Percentiles rank a stretch among this genome's conserved stretches.
phyloP scores from a whole-genome alignment of 2,797 vertebrate species.

The Huso huso region DNA sequence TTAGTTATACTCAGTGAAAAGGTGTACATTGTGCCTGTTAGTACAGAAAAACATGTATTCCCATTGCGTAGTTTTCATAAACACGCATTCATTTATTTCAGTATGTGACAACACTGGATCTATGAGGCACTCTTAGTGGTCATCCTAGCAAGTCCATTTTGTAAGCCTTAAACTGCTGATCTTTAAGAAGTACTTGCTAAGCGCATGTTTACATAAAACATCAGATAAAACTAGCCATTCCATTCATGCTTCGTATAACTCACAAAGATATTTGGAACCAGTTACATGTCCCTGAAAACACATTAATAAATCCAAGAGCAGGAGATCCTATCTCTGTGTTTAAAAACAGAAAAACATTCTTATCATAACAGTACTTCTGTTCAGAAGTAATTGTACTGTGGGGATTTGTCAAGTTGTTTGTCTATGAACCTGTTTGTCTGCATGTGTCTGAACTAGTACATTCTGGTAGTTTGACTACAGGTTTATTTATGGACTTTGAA shows the following conservation, averaged over 20 bases:
- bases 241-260: neutral
- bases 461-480: no score
- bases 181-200: neutral
- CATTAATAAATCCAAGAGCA: neutral
- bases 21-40: no score
- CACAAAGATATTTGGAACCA: neutral
- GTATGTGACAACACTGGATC: no score
- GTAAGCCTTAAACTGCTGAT: neutral
- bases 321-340: neutral
- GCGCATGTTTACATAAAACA: conserved; percentile 3
- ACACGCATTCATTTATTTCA: no score
- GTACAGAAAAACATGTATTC: no score
- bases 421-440: neutral
- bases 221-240: neutral
- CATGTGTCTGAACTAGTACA: no score
- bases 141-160: neutral
- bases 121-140: no score
- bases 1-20: no score
- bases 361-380: neutral
- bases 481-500: no score
- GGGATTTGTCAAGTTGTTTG: neutral
- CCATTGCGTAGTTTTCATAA: no score
- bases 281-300: neutral
- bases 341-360: neutral
- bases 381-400: neutral